phyloP scores from a whole-genome alignment of 2,113 vertebrate genomes.

The Panurus biarmicus region DNA sequence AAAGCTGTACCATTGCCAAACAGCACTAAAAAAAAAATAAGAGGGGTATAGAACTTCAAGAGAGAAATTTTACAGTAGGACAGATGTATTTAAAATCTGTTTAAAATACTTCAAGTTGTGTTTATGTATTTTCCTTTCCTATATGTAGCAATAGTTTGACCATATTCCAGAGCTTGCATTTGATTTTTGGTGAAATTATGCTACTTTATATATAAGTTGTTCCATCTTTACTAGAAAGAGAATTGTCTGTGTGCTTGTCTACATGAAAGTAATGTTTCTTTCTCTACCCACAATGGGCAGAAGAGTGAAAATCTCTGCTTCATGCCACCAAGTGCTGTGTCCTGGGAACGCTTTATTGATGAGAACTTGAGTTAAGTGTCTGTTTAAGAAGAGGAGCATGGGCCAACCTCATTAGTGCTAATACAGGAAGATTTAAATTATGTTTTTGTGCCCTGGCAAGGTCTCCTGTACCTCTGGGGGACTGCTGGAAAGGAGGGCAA shows the following conservation, averaged over 20 bases:
- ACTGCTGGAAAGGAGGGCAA: neutral
- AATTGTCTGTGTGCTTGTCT: neutral
- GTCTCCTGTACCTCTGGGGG: slow-evolving; percentile 9
- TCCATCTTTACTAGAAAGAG: neutral
- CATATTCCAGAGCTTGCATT: neutral
- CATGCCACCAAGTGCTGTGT: neutral
- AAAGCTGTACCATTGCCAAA: neutral
- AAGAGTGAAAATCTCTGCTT: neutral
- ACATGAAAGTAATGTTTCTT: neutral
- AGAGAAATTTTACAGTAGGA: neutral
- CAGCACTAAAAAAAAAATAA: neutral
- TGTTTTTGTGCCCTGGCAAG: neutral
- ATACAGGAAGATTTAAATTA: slow-evolving; percentile 30
- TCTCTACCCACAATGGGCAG: accelerated
- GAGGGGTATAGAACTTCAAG: neutral
- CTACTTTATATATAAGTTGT: neutral
- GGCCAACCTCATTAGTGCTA: slow-evolving; percentile 41
- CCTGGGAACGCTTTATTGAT: slow-evolving; percentile 24
- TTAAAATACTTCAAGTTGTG: neutral
- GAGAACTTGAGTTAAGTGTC: slow-evolving; percentile 20
- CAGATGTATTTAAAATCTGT: neutral
- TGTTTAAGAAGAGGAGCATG: neutral
- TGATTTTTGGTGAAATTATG: neutral
- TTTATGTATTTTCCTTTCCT: neutral
- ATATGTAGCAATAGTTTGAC: accelerated